phyloP scores from a whole-genome alignment of 2,888 invertebrate genomes.

The Polymixis flavicincta region DNA sequence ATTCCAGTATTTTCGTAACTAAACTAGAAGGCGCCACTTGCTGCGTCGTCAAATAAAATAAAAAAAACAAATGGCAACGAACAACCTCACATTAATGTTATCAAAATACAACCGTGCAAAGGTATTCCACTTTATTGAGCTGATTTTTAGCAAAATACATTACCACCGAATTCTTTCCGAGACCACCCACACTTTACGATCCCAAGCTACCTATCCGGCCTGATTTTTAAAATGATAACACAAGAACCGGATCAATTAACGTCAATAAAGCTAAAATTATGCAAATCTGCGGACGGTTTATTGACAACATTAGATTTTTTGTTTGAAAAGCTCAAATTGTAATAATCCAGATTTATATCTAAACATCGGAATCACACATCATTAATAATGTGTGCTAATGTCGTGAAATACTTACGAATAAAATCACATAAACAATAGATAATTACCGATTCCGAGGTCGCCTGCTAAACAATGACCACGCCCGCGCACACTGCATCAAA shows the following conservation, averaged over 20 bases:
- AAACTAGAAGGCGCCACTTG: not conserved
- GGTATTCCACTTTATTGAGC: slow-evolving; percentile 36
- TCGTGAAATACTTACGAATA: slow-evolving; percentile 44
- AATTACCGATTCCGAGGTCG: slow-evolving; percentile 54
- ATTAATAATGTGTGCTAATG: slow-evolving; percentile 55
- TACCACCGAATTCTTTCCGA: slow-evolving; percentile 47
- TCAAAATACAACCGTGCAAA: slow-evolving; percentile 27
- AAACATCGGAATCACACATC: slow-evolving; percentile 49
- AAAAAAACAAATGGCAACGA: slow-evolving; percentile 34
- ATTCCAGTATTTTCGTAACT: not conserved
- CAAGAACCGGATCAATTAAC: slow-evolving; percentile 61
- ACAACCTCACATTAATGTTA: slow-evolving; percentile 16
- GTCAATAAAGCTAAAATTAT: slow-evolving; percentile 56
- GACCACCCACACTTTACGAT: slow-evolving; percentile 65
- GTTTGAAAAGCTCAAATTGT: slow-evolving; percentile 35
- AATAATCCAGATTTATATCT: slow-evolving; percentile 45
- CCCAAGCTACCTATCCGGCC: slow-evolving; percentile 47
- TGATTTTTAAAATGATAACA: slow-evolving; percentile 58
- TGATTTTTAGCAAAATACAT: slow-evolving; percentile 41
- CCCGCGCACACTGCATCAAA: slow-evolving; percentile 67
- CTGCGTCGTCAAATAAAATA: not conserved
- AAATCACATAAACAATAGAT: slow-evolving; percentile 50
- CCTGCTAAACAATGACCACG: slow-evolving; percentile 64
- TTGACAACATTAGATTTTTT: slow-evolving; percentile 46
- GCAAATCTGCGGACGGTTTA: slow-evolving; percentile 54